Conservation (phyloP, 2,113 vertebrate genomes). For the Rynchops niger region DNA sequence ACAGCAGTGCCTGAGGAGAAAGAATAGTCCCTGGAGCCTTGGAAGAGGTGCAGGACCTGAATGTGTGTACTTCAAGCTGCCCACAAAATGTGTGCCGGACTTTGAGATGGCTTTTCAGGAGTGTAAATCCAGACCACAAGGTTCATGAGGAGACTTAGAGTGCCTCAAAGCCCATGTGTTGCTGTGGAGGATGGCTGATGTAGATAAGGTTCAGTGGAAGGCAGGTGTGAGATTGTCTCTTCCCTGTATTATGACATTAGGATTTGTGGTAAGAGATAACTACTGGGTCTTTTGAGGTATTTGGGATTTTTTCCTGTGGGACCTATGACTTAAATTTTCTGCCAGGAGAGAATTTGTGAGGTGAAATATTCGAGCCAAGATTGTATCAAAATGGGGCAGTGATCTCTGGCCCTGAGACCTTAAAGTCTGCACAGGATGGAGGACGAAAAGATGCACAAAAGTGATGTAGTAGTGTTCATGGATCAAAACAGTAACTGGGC, state of each 20-base stretch:
- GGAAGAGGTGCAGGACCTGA: background rate
- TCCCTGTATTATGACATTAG: background rate
- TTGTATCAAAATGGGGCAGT: background rate
- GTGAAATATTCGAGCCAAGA: background rate
- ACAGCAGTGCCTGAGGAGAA: background rate
- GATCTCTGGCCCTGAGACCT: background rate
- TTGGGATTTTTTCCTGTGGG: background rate
- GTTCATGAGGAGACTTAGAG: background rate
- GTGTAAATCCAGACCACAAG: rapidly evolving
- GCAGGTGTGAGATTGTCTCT: background rate
- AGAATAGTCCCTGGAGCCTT: background rate
- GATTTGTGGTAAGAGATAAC: background rate
- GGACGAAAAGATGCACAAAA: background rate
- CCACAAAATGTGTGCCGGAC: background rate
- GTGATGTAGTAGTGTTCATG: background rate
- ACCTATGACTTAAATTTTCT: background rate
- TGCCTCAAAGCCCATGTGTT: background rate
- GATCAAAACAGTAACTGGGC: background rate
- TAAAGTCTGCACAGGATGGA: background rate
- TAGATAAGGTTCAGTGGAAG: background rate
- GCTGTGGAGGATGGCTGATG: background rate
- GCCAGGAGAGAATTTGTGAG: background rate
- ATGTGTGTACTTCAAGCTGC: background rate
- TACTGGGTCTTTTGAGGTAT: background rate
- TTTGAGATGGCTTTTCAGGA: background rate